Evolutionary conservation across 2,113 vertebrate genomes (phyloP).

Genomic region (Heterocephalus glaber): DNA sequence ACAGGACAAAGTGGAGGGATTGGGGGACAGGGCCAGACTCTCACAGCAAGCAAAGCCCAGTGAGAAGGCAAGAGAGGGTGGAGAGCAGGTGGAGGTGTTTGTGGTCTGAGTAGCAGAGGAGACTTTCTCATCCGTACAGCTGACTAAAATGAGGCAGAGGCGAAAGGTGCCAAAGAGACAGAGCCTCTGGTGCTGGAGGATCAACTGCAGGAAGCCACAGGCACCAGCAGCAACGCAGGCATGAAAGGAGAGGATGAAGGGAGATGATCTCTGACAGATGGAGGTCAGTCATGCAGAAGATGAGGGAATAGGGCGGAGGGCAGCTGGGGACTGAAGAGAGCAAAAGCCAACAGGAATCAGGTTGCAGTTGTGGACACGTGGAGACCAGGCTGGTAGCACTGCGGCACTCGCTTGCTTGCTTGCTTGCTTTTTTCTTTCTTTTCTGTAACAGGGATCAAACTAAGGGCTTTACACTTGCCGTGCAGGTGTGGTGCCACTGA

Average conservation of each 20-base stretch:
- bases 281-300: not conserved
- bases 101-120: not conserved
- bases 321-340: not conserved
- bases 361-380: not conserved
- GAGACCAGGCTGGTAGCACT: not conserved
- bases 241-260: not conserved
- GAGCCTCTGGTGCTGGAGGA: not conserved
- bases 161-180: rapidly evolving
- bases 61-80: not conserved
- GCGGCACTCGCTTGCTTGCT: not conserved
- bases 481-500: too few relatives aligned
- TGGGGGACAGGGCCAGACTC: not conserved
- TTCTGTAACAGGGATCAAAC: too few relatives aligned
- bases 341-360: not conserved
- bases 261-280: not conserved
- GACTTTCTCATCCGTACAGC: not conserved
- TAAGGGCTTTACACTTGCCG: too few relatives aligned
- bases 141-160: not conserved
- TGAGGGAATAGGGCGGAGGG: not conserved
- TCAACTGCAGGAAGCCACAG: not conserved
- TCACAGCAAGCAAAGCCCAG: not conserved
- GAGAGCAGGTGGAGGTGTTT: not conserved
- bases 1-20: not conserved
- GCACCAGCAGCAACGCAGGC: not conserved
- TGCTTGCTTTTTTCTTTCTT: too few relatives aligned